Conservation (phyloP, 2,888 invertebrate species). For the Tipula unca region DNA sequence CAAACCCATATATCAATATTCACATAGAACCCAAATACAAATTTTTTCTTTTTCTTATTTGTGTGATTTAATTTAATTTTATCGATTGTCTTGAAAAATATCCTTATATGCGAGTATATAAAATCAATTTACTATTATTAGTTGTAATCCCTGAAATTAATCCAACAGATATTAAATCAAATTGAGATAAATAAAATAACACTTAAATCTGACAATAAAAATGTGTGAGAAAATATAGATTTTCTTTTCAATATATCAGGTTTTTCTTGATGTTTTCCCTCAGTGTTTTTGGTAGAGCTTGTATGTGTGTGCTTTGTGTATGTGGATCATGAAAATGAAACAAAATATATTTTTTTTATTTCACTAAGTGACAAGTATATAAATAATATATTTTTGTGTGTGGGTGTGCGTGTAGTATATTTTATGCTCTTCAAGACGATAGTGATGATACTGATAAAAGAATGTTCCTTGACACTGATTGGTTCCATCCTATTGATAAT, state of each 20-base stretch:
- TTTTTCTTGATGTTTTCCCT: background rate
- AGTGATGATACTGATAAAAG: background rate
- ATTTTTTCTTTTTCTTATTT: background rate
- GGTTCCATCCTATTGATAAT: background rate
- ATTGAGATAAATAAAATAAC: background rate
- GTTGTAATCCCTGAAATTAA: slow-evolving; percentile 8
- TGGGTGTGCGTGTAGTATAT: background rate
- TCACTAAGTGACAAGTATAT: background rate
- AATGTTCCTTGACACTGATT: background rate
- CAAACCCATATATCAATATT: too few species aligned
- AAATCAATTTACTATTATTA: background rate
- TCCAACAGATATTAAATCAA: background rate
- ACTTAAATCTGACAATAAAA: slow-evolving; percentile 8
- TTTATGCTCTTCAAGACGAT: background rate
- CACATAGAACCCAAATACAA: background rate
- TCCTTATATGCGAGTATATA: too few species aligned
- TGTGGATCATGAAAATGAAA: background rate
- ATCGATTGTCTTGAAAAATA: background rate
- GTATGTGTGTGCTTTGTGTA: background rate
- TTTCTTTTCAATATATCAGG: background rate
- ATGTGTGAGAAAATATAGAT: slow-evolving; percentile 8
- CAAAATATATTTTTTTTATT: too few species aligned
- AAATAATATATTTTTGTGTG: background rate
- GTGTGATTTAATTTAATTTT: background rate
- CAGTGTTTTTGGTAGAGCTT: background rate